Evolutionary conservation across 37 sponge, comb jelly and placozoan genomes (phyloP).

Genomic region (Haliclona indistincta): DNA sequence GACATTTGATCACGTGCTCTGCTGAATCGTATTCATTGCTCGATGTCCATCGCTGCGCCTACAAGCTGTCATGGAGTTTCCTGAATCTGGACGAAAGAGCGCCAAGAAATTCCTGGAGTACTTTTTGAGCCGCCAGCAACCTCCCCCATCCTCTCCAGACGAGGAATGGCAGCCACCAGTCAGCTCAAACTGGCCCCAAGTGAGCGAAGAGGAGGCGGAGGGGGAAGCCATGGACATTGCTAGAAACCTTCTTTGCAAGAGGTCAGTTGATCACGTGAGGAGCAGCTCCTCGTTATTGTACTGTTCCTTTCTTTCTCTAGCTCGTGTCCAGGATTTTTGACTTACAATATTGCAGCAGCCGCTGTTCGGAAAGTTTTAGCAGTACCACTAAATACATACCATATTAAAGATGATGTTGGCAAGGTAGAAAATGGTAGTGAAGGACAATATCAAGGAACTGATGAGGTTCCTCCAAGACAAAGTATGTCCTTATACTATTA

Average conservation of each 20-base stretch:
- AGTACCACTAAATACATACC: background rate
- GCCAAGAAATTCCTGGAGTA: conserved; percentile 47
- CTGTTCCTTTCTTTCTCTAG: too few species aligned
- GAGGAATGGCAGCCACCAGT: conserved; percentile 5
- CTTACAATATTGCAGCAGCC: conserved; percentile 1
- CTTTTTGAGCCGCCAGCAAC: background rate
- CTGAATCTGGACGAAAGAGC: conserved; percentile 22
- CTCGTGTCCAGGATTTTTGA: conserved; percentile 1
- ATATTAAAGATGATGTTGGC: background rate
- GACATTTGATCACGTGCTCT: background rate
- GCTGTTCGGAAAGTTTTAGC: background rate
- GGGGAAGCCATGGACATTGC: conserved; percentile 50
- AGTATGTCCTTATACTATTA: background rate
- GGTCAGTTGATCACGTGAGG: conserved; percentile 36
- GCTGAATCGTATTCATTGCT: too few species aligned
- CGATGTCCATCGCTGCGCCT: too few species aligned
- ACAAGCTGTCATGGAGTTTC: conserved; percentile 67
- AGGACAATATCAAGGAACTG: too few species aligned
- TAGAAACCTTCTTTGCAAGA: conserved; percentile 32
- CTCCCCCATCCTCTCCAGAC: background rate
- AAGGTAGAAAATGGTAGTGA: background rate
- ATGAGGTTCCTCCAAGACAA: too few species aligned
- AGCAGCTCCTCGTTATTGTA: background rate
- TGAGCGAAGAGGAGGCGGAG: conserved; percentile 59
- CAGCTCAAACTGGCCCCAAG: conserved; percentile 6